phyloP scores from a whole-genome alignment of 2,113 vertebrate species.

The Pluvialis apricaria region DNA sequence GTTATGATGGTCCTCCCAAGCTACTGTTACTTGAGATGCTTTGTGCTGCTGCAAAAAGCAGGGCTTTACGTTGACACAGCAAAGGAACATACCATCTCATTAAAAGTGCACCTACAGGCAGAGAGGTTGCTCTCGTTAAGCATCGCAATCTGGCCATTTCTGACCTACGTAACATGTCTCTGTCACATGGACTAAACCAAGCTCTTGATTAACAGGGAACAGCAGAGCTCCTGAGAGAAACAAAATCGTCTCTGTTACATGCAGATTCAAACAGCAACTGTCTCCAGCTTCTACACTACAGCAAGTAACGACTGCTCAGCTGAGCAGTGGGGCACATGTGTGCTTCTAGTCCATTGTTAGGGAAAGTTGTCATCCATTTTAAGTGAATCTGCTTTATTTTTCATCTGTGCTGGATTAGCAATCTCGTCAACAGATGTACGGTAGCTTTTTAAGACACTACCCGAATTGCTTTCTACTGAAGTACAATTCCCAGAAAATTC shows the following conservation, averaged over 20 bases:
- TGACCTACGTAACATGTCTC: background rate
- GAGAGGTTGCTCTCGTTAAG: background rate
- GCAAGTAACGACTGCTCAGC: background rate
- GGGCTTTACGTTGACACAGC: background rate
- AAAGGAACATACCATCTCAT: background rate
- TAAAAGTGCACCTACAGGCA: background rate
- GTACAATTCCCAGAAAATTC: background rate
- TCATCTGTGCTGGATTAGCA: background rate
- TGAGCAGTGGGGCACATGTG: accelerated
- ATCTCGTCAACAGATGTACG: background rate
- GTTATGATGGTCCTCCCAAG: background rate
- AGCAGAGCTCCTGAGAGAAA: background rate
- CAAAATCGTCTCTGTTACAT: background rate
- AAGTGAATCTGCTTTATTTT: background rate
- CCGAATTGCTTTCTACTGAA: background rate
- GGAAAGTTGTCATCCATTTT: background rate
- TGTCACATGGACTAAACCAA: background rate
- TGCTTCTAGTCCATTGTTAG: background rate
- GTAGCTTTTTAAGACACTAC: background rate
- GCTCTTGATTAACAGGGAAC: background rate
- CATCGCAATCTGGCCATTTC: accelerated
- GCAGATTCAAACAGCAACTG: background rate
- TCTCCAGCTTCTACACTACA: accelerated
- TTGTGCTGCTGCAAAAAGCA: background rate
- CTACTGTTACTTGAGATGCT: background rate